Evolutionary conservation across 2,888 invertebrate species (phyloP).

Genomic region (Chorisops tibialis): DNA sequence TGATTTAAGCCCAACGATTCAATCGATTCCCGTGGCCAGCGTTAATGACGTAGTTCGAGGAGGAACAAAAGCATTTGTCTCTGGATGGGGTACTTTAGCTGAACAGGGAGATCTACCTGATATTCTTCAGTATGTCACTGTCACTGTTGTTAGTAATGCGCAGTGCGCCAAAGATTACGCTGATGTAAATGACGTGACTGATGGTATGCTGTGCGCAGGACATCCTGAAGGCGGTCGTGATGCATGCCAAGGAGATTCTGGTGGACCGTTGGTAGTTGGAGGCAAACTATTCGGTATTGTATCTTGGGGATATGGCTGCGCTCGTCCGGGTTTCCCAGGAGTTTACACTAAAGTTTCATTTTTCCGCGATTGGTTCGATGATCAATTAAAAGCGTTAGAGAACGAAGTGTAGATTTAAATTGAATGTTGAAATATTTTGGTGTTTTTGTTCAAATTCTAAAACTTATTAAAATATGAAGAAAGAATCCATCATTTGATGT

Average conservation of each 20-base stretch:
- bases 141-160: constrained; percentile 50
- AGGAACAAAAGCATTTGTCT: constrained; percentile 13
- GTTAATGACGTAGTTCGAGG: constrained; percentile 34
- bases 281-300: constrained; percentile 12
- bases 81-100: constrained; percentile 33
- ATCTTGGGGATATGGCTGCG: constrained; percentile 10
- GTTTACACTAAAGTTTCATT: background rate
- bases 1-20: constrained; percentile 45
- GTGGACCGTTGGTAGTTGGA: background rate
- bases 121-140: constrained; percentile 49
- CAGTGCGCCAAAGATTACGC: constrained; percentile 50
- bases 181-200: constrained; percentile 9
- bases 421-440: too few species aligned
- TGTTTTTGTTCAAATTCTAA: too few species aligned
- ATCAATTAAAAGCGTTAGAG: too few species aligned
- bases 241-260: constrained; percentile 7
- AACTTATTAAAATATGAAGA: background rate
- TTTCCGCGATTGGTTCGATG: too few species aligned
- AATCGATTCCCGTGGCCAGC: constrained; percentile 49
- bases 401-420: background rate
- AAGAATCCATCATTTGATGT: background rate
- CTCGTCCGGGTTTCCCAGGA: background rate
- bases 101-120: constrained; percentile 38
- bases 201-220: constrained; percentile 33
- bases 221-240: constrained; percentile 24